Base-by-base conservation (phyloP, 2,113 vertebrate species). In the Plectropomus leopardus region DNA sequence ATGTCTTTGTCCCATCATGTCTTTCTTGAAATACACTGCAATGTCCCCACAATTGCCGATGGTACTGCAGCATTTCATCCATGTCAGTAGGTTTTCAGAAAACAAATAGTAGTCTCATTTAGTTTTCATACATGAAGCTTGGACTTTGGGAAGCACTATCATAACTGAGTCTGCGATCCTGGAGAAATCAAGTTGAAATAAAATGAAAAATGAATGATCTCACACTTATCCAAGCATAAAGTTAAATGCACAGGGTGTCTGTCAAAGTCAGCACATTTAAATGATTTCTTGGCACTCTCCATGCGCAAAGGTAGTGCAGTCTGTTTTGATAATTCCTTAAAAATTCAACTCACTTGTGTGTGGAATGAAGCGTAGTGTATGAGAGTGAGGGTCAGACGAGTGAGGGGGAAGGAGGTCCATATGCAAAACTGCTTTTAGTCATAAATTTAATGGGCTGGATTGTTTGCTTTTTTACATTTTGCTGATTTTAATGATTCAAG, bases 201-300 rank as follows among this genome's bases (percentile, higher is more conserved):
- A 57, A 63, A 58, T 67, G 65, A 69, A 78, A 53, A 67, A 59
- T 73, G 10, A 66, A 70, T 47, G 13, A 74, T 67, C 51, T 70
- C 13, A n/a, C 42, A 50, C n/a, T 55, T 48, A 32, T 59, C 48
- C 73, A 34, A 68, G 65, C 24, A 40, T 64, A 78, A 57, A 55
- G 47, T 44, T 57, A 23, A 19, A 59, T 19, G 32, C 60, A 21
- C 21, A 45, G 34, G n/a, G 15, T 47, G 73, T 40, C 68, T 60
- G 45, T 73, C 53, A 78, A 59, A 69, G 24, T 58, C 15, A 1
- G n/a, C 36, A 50, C 36, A 67, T 80, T 65, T 58, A 54, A 67
- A 64, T 64, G 32, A 72, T 82, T 71, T 45, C 17, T 61, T 8
- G 8, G n/a, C 57, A 6, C 28, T 40, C 57, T 70, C 11, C 44